Base-by-base conservation (phyloP, 1,140 invertebrate genomes). In the Eriosoma lanigerum region DNA sequence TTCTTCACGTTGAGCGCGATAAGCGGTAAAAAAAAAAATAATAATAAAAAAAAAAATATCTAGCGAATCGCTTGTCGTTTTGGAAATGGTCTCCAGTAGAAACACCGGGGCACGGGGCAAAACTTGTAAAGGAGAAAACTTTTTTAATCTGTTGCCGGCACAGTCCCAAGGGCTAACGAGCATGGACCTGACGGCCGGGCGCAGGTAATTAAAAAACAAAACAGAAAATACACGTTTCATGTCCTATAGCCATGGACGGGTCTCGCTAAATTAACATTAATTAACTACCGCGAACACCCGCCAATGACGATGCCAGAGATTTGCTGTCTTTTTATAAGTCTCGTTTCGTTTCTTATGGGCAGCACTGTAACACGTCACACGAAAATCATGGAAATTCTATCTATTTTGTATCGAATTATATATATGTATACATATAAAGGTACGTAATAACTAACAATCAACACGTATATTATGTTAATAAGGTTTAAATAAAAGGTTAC, bases 51-150 rank as follows among this genome's bases (percentile, higher is more conserved):
- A 21, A 15, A 26, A 68, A 52, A 72, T 52, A 72, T 52, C 46
- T 72, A 38, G 68, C 26, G 68, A 72, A 68, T 68, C 66, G 44
- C 66, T 68, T 48, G 66, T 68, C 66, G 66, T 68, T 48, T 38
- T 68, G 38, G 24, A 68, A 68, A 68, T 26, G 44, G 10, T 32
- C 12, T 68, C 6, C 21, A n/a, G 32, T 68, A n/a, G n/a, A n/a
- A 15, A 46, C 21, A n/a, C 24, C 56, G 26, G 26, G 10, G 15
- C 17, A 70, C 66, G 10, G 10, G 24, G 52, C n/a, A 19, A 15
- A 44, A 76, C 72, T 58, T 76, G 75, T 78, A 24, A 78, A 78
- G 52, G 56, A 78, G 38, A 58, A 78, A 78, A 78, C 75, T 78
- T 78, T 78, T 78, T 78, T 78, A 78, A 78, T 78, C 75, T 48